Evolutionary conservation across 2,797 vertebrate species (phyloP).

Genomic region (Tokudaia muenninki): DNA sequence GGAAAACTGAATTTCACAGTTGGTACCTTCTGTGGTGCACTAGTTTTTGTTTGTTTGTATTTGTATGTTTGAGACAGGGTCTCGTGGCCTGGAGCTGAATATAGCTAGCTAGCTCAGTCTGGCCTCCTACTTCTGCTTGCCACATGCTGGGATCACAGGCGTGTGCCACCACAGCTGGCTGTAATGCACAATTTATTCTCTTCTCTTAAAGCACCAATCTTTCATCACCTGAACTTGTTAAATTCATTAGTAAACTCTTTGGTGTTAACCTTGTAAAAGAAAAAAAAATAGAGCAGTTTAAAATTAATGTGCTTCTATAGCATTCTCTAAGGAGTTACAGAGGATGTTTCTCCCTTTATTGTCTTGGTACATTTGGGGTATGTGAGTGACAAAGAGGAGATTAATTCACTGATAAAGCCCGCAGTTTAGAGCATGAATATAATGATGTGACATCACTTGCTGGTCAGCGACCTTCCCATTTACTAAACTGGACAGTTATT

Average conservation of each 20-base stretch:
- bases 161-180: background rate
- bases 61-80: background rate
- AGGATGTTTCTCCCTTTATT: conserved; percentile 7
- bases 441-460: conserved; percentile 1
- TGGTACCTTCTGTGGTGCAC: conserved; percentile 1
- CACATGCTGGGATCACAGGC: background rate
- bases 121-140: background rate
- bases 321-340: conserved; percentile 31
- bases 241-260: conserved; percentile 35
- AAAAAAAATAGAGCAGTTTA: conserved; percentile 50
- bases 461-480: conserved; percentile 39
- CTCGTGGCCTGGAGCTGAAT: background rate
- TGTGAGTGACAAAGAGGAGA: conserved; percentile 60
- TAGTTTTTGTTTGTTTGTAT: background rate
- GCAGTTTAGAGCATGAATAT: background rate
- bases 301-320: conserved; percentile 32
- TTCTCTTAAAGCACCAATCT: conserved; percentile 56
- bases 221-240: conserved; percentile 64
- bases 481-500: conserved; percentile 64
- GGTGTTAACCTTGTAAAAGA: conserved; percentile 37
- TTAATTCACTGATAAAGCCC: conserved; percentile 50
- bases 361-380: conserved; percentile 11
- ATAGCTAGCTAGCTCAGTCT: background rate
- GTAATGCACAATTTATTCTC: background rate
- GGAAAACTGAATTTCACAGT: conserved; percentile 65